A percentile compares a stretch with the other conserved stretches of the same genome.
These are phyloP conservation scores for Pygmarrhopalites habei DNA, from an alignment of 1,140 invertebrate species.

Conservation along the genomic window DNA sequence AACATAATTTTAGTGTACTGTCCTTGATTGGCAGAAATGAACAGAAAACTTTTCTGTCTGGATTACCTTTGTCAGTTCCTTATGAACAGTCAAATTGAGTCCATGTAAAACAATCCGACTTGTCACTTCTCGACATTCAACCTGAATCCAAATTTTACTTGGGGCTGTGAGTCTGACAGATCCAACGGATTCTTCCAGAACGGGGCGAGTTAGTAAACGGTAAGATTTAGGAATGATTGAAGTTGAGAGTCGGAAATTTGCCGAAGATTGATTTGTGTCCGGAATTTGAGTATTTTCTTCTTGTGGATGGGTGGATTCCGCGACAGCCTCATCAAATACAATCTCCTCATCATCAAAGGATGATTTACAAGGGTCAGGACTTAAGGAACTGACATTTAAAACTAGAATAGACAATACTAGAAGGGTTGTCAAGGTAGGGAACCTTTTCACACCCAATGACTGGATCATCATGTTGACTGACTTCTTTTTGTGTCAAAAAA, in stretches of 20 bases:
- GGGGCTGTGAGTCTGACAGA: neutral
- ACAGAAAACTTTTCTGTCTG: neutral
- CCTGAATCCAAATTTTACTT: slow-evolving; percentile 8
- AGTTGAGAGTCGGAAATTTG: neutral
- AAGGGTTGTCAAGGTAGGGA: no score
- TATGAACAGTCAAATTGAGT: slow-evolving; percentile 7
- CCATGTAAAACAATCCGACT: slow-evolving; percentile 15
- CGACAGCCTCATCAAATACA: no score
- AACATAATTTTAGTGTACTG: neutral
- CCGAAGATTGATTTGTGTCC: no score
- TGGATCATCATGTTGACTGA: no score
- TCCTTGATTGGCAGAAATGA: neutral
- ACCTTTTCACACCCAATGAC: no score
- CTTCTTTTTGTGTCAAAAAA: no score
- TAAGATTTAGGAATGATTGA: neutral
- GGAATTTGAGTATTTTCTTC: no score
- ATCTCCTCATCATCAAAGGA: no score
- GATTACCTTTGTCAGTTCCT: neutral
- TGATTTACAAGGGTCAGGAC: no score
- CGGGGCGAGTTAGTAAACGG: neutral
- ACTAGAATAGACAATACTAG: no score
- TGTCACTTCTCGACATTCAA: slow-evolving; percentile 7
- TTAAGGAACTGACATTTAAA: no score
- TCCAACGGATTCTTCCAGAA: neutral
- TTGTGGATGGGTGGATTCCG: no score